These are phyloP conservation scores for Embidobia sp. DNA, from an alignment of 2,888 invertebrate genomes.

Conservation along the genomic window DNA sequence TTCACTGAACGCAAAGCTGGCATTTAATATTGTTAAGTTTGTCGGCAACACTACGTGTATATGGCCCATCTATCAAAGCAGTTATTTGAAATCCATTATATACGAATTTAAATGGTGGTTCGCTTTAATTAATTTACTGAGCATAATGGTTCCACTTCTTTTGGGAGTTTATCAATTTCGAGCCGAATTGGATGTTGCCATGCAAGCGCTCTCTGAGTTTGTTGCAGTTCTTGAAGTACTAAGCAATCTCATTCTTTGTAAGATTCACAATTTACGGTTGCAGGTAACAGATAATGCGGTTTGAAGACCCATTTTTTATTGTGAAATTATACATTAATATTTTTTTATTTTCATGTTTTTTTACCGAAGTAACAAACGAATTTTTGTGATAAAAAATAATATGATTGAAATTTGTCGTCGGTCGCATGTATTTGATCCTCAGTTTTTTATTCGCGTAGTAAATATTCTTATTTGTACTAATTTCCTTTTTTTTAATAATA, in stretches of 20 bases:
- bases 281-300: too few species aligned
- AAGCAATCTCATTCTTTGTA: constrained; percentile 70
- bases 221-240: constrained; percentile 70
- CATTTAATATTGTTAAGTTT: constrained; percentile 50
- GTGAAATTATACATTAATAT: too few species aligned
- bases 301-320: too few species aligned
- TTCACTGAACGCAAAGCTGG: constrained; percentile 20
- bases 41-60: constrained; percentile 67
- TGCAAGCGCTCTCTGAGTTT: constrained; percentile 71
- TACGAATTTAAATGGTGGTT: constrained; percentile 66
- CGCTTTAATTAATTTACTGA: constrained; percentile 64
- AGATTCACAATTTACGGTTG: constrained; percentile 64
- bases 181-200: constrained; percentile 62
- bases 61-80: constrained; percentile 66
- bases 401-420: too few species aligned
- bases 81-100: constrained; percentile 39
- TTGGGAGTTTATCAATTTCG: constrained; percentile 68
- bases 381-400: too few species aligned
- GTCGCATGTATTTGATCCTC: too few species aligned
- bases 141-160: constrained; percentile 67
- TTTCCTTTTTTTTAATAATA: too few species aligned
- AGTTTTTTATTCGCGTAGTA: too few species aligned
- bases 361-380: too few species aligned
- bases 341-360: too few species aligned
- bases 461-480: too few species aligned